These are phyloP conservation scores for Pterobdella sp. DNA, from an alignment of 2,888 invertebrate genomes.

Conservation along the genomic window DNA sequence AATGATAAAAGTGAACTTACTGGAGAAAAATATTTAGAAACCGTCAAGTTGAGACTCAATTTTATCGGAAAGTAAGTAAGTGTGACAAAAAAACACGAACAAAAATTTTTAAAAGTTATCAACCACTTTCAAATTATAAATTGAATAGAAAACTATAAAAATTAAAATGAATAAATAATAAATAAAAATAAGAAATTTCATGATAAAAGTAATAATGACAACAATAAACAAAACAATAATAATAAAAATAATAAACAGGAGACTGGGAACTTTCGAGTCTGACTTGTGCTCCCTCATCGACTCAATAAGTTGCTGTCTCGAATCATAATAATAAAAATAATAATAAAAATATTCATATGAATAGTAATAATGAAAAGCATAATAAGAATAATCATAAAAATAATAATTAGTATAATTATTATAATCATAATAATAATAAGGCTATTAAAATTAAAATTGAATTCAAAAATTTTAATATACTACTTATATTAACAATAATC, in stretches of 20 bases:
- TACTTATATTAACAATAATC: too few relatives aligned
- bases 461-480: too few relatives aligned
- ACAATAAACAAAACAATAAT: background rate
- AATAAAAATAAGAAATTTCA: background rate
- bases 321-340: too few relatives aligned
- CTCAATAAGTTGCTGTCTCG: constrained; percentile 41
- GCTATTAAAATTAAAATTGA: too few relatives aligned
- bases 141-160: background rate
- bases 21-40: background rate
- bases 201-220: background rate
- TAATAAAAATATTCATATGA: too few relatives aligned
- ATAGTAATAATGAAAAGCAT: too few relatives aligned
- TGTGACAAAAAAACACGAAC: background rate
- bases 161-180: background rate
- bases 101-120: background rate
- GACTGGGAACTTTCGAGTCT: constrained; percentile 48
- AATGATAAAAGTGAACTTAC: background rate
- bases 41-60: background rate
- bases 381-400: too few relatives aligned
- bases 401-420: too few relatives aligned
- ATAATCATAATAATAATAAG: too few relatives aligned
- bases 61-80: background rate
- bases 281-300: constrained; percentile 48
- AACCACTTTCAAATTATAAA: background rate
- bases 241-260: constrained; percentile 40